Conservation (phyloP, 2,888 invertebrate genomes). For the Sabellastarte sp. region DNA sequence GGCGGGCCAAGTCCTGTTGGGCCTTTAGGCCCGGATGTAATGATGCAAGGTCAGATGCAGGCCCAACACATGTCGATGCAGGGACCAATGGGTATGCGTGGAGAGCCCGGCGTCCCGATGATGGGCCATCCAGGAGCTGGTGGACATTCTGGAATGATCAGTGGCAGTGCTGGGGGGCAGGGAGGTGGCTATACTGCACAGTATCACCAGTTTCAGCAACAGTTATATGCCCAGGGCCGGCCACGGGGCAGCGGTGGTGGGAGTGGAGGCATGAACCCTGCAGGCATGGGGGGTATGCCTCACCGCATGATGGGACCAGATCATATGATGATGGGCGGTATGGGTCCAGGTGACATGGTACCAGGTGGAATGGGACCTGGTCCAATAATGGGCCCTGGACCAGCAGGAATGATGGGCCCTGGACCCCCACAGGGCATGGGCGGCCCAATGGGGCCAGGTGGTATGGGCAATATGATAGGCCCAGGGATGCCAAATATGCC, state of each 20-base stretch:
- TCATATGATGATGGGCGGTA: conserved; percentile 3
- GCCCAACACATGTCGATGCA: conserved; percentile 35
- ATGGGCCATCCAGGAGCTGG: conserved; percentile 9
- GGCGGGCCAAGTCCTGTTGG: conserved; percentile 13
- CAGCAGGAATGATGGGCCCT: conserved; percentile 8
- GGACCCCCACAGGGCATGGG: conserved; percentile 16
- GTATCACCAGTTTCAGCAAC: conserved; percentile 55
- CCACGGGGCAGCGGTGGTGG: no score
- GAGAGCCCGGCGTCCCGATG: conserved; percentile 3
- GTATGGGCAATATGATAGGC: conserved; percentile 2
- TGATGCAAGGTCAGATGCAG: conserved; percentile 31
- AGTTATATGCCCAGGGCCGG: conserved; percentile 41
- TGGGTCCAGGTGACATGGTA: conserved; percentile 8
- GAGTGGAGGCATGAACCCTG: conserved; percentile 12
- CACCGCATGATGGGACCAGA: not conserved
- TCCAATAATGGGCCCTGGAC: conserved; percentile 4
- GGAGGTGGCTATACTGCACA: conserved; percentile 34
- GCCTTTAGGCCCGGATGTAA: conserved; percentile 11
- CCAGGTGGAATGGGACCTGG: conserved; percentile 4
- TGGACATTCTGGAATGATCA: conserved; percentile 8
- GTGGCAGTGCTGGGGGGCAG: not conserved
- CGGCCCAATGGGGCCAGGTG: not conserved
- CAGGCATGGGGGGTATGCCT: conserved; percentile 5
- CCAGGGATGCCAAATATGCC: no score
- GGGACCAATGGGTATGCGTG: conserved; percentile 7